Evolutionary conservation across 2,888 invertebrate species (phyloP).

Genomic region (Sceliomorpha sp.): DNA sequence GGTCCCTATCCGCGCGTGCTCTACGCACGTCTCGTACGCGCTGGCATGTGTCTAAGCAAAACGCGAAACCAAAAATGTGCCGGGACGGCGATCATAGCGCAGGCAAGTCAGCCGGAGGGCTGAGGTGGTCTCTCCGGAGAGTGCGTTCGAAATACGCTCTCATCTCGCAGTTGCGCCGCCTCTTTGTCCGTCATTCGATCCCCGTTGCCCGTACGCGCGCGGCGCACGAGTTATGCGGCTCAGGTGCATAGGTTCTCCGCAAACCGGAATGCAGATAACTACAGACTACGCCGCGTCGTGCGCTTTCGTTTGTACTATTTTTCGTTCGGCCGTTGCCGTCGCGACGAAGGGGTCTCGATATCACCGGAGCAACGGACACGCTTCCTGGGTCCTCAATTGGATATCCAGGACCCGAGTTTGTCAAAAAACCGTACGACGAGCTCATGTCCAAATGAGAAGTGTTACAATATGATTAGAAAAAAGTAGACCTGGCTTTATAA

Average conservation of each 20-base stretch:
- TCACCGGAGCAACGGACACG: slow-evolving; percentile 7
- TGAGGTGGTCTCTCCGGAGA: slow-evolving; percentile 24
- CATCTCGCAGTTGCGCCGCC: slow-evolving; percentile 43
- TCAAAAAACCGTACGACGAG: no score
- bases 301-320: slow-evolving; percentile 63
- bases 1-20: no score
- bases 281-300: slow-evolving; percentile 57
- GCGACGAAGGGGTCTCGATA: slow-evolving; percentile 41
- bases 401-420: no score
- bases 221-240: slow-evolving; percentile 65
- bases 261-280: slow-evolving; percentile 74
- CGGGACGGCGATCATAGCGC: slow-evolving; percentile 32
- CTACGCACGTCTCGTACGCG: slow-evolving; percentile 12
- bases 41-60: slow-evolving; percentile 3
- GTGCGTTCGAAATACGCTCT: slow-evolving; percentile 45
- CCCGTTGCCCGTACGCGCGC: slow-evolving; percentile 32
- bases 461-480: no score
- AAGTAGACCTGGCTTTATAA: no score
- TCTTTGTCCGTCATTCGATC: slow-evolving; percentile 44
- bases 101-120: slow-evolving; percentile 36
- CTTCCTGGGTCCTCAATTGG: slow-evolving; percentile 28
- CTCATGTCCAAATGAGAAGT: no score
- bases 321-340: slow-evolving; percentile 57
- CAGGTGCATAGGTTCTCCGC: slow-evolving; percentile 70
- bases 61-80: slow-evolving; percentile 25